These are phyloP conservation scores for Brachionus rotundiformis DNA, from an alignment of 1,140 invertebrate species.

Conservation along the genomic window DNA sequence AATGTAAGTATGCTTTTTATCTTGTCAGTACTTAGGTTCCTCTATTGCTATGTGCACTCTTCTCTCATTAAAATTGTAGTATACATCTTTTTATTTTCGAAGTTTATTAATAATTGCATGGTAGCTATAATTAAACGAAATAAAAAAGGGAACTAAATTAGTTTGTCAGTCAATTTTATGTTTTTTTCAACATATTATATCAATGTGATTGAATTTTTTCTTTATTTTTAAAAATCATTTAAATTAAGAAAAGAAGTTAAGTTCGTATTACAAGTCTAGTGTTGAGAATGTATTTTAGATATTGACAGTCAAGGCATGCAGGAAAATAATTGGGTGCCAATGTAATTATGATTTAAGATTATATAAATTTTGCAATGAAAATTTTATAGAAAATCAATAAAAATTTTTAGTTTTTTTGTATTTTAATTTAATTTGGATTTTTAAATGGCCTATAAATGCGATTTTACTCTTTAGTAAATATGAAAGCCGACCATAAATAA, in stretches of 20 bases:
- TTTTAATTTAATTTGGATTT: background rate
- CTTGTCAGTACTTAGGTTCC: background rate
- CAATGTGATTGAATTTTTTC: background rate
- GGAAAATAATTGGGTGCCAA: conserved; percentile 1
- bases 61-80: background rate
- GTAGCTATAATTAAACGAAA: conserved; percentile 2
- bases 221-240: no score
- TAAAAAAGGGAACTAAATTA: background rate
- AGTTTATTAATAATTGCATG: conserved; percentile 11
- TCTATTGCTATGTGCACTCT: background rate
- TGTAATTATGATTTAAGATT: background rate
- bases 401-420: background rate
- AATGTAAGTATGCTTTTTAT: background rate
- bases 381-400: background rate
- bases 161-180: background rate
- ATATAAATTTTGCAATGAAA: background rate
- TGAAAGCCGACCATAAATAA: no score
- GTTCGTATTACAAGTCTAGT: background rate
- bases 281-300: background rate
- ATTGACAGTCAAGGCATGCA: background rate
- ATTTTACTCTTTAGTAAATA: no score
- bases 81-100: background rate
- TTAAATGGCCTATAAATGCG: background rate
- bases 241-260: no score
- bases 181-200: background rate